Base-by-base conservation (phyloP, 2,113 vertebrate genomes). In the Corapipo altera region DNA sequence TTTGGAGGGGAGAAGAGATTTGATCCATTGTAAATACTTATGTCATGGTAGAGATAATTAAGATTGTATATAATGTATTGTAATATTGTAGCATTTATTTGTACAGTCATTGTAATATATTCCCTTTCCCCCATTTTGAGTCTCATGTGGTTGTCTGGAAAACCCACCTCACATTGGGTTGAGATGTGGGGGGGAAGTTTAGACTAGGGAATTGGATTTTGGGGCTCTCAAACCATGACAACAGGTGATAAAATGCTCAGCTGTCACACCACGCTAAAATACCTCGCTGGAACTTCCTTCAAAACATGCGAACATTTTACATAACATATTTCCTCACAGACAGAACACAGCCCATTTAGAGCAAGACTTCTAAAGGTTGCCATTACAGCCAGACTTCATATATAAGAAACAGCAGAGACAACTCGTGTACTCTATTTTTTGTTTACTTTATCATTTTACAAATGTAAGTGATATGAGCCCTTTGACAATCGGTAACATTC, bases 391-490 rank as follows among this genome's bases (percentile, higher is more conserved):
- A 70, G 37, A 78, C 15, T 16, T 33, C 11, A 24, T 35, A 14
- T 5, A 18, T 20, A 39, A 78, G 2, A 67, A 20, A 23, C 1
- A 44, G 43, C 37, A 33, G 0, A 7, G 51, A 33, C 35, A 69
- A 28, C 30, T 23, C 39, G 15, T 2, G 2, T 24, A 46, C 43
- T 83, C 39, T 9, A 11, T 12, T 22, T 15, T 39, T 41, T 33
- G 28, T 23, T 83, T 46, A 27, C 37, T 27, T 48, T 10, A 26
- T 28, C 2, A n/a, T 37, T 85, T 88, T 23, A 52, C 27, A 48
- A 59, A 49, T 16, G 0, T 1, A 48, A 77, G 37, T 18, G 20
- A 11, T 8, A 21, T 0, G 18, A 81, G 46, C 17, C 12, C 39
- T 77, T 78, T 28, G 6, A 24, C 8, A 58, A 46, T 3, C 39